phyloP scores from a whole-genome alignment of 2,113 vertebrate species.

The Dipodomys stephensi region DNA sequence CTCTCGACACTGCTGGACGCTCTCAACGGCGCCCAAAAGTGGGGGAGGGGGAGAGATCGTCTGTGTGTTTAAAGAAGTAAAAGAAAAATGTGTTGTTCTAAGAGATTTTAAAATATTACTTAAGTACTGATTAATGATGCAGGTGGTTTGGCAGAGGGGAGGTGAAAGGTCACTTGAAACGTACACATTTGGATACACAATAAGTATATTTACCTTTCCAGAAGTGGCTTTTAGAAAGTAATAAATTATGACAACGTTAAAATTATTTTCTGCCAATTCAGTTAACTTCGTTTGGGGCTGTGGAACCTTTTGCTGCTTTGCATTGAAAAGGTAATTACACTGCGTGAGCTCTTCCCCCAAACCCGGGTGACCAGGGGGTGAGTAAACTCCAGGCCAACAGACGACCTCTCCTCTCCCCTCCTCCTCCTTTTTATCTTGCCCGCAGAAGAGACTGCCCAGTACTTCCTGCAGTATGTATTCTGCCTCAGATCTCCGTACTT shows the following conservation, averaged over 20 bases:
- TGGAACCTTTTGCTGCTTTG: conserved; percentile 81
- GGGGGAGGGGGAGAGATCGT: conserved; percentile 77
- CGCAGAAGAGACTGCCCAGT: conserved; percentile 82
- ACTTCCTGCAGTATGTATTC: conserved; percentile 85
- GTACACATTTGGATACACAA: conserved; percentile 75
- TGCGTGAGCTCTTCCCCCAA: conserved; percentile 78
- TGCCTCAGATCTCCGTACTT: conserved; percentile 86
- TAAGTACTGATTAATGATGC: conserved; percentile 85
- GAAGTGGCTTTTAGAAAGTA: conserved; percentile 83
- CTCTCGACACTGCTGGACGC: conserved; percentile 56
- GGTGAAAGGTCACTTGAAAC: conserved; percentile 82
- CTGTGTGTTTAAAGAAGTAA: conserved; percentile 47
- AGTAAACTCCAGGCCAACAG: conserved; percentile 82
- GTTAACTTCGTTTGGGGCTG: conserved; percentile 81
- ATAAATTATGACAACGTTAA: conserved; percentile 87
- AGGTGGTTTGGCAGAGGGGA: conserved; percentile 83
- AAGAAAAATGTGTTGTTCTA: conserved; percentile 62
- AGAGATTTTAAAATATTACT: conserved; percentile 79
- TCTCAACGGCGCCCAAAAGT: conserved; percentile 77
- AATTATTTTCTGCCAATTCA: conserved; percentile 85
- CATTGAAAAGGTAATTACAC: conserved; percentile 80
- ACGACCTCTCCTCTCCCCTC: conserved; percentile 66
- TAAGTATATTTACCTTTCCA: conserved; percentile 85
- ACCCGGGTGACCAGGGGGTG: conserved; percentile 79
- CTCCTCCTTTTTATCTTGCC: conserved; percentile 76